Percentiles rank a stretch among this genome's conserved stretches.
Evolutionary conservation across 1,140 invertebrate species (phyloP).

Genomic region (Drosophila willistoni): DNA sequence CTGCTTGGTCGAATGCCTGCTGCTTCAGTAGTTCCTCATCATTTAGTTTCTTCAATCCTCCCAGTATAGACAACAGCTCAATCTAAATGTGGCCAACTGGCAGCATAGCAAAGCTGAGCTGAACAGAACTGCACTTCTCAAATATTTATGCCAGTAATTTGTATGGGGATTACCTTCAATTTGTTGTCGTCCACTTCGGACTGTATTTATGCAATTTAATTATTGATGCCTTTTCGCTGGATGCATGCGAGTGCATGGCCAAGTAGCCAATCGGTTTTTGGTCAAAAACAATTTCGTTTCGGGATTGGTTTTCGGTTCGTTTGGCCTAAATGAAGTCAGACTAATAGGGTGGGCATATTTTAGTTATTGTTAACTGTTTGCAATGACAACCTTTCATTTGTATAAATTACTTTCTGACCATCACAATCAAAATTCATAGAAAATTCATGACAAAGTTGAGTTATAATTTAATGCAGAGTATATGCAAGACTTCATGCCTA

Average conservation of each 20-base stretch:
- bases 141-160: slow-evolving; percentile 71
- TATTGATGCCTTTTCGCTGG: slow-evolving; percentile 43
- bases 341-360: neutral
- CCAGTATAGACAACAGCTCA: neutral
- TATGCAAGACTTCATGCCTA: neutral
- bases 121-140: slow-evolving; percentile 40
- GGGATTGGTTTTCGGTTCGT: slow-evolving; percentile 5
- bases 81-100: slow-evolving; percentile 13
- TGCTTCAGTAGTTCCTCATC: slow-evolving; percentile 46
- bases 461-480: neutral
- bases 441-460: neutral
- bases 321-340: neutral
- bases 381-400: neutral
- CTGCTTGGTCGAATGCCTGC: slow-evolving; percentile 2
- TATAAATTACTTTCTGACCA: too few species aligned
- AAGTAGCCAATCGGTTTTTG: slow-evolving; percentile 43
- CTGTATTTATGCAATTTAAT: slow-evolving; percentile 52
- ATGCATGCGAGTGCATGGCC: slow-evolving; percentile 55
- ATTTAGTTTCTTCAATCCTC: slow-evolving; percentile 22
- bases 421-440: too few species aligned
- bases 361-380: neutral
- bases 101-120: neutral
- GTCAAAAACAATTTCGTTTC: slow-evolving; percentile 5
- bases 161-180: slow-evolving; percentile 67
- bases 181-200: slow-evolving; percentile 39